Percentiles rank a stretch among this genome's conserved stretches.
phyloP scores from a whole-genome alignment of 2,888 invertebrate genomes.

The Nomada goodeniana region DNA sequence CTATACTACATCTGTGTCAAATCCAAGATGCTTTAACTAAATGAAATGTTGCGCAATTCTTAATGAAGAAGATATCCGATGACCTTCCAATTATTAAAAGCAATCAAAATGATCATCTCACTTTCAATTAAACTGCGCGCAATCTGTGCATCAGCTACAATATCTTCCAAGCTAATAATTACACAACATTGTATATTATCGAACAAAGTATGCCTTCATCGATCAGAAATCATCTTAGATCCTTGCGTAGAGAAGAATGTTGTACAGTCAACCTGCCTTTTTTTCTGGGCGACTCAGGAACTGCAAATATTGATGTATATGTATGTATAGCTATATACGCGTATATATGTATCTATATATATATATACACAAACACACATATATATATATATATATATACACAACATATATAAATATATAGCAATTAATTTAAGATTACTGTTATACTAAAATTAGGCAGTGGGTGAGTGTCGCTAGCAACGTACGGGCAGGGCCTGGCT shows the following conservation, averaged over 20 bases:
- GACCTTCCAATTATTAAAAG: no score
- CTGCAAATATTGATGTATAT: conserved; percentile 39
- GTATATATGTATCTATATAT: conserved; percentile 6
- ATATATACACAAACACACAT: background rate
- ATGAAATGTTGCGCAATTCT: conserved; percentile 14
- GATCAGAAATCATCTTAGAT: conserved; percentile 30
- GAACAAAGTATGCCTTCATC: background rate
- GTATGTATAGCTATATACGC: conserved; percentile 21
- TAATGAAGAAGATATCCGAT: conserved; percentile 1
- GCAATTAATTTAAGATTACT: conserved; percentile 74
- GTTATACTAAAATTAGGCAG: conserved; percentile 79
- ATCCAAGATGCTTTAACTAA: conserved; percentile 24
- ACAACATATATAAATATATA: conserved; percentile 40
- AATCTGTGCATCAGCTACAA: background rate
- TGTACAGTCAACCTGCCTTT: conserved; percentile 14
- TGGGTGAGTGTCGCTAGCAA: conserved; percentile 83
- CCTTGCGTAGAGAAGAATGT: background rate
- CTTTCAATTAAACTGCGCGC: background rate
- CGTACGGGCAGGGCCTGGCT: conserved; percentile 84
- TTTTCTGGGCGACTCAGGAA: conserved; percentile 30
- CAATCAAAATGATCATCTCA: background rate
- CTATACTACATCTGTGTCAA: background rate
- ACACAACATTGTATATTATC: conserved; percentile 1
- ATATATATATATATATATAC: conserved; percentile 20
- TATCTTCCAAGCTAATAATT: conserved; percentile 19